Conservation (phyloP, 1,140 invertebrate genomes). For the Solenopsis fugax region DNA sequence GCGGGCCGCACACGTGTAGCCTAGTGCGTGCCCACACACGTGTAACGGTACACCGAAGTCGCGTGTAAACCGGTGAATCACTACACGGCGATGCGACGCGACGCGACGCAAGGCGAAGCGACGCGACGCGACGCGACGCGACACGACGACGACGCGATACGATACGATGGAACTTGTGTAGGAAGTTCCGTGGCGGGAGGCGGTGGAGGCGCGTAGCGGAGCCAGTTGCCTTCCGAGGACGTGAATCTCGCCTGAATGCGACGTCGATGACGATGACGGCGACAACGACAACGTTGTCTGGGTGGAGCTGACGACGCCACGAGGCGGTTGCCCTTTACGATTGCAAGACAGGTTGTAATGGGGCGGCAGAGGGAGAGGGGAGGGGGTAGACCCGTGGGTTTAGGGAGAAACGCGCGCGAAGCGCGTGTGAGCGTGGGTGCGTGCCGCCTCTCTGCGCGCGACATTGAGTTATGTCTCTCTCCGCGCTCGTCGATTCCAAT, state of each 20-base stretch:
- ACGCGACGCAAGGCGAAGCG: conserved; percentile 9
- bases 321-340: conserved; percentile 64
- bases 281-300: conserved; percentile 32
- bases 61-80: conserved; percentile 79
- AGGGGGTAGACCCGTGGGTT: conserved; percentile 18
- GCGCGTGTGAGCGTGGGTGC: conserved; percentile 42
- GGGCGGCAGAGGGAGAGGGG: not conserved
- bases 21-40: conserved; percentile 67
- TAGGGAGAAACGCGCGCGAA: conserved; percentile 43
- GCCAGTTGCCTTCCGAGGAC: conserved; percentile 54
- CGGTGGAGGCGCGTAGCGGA: conserved; percentile 3
- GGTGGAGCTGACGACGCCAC: conserved; percentile 40
- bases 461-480: conserved; percentile 55
- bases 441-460: conserved; percentile 5
- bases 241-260: conserved; percentile 51
- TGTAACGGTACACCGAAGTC: conserved; percentile 75
- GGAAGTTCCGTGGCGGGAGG: conserved; percentile 58
- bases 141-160: not conserved
- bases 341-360: conserved; percentile 65
- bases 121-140: conserved; percentile 16
- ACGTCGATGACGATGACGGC: conserved; percentile 35
- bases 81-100: conserved; percentile 54
- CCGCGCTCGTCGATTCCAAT: conserved; percentile 27
- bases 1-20: conserved; percentile 62
- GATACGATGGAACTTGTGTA: conserved; percentile 65